A percentile compares a stretch with the other conserved stretches of the same genome.
These are phyloP conservation scores for Saimiri boliviensis DNA, from an alignment of 2,113 vertebrate species.

Conservation along the genomic window DNA sequence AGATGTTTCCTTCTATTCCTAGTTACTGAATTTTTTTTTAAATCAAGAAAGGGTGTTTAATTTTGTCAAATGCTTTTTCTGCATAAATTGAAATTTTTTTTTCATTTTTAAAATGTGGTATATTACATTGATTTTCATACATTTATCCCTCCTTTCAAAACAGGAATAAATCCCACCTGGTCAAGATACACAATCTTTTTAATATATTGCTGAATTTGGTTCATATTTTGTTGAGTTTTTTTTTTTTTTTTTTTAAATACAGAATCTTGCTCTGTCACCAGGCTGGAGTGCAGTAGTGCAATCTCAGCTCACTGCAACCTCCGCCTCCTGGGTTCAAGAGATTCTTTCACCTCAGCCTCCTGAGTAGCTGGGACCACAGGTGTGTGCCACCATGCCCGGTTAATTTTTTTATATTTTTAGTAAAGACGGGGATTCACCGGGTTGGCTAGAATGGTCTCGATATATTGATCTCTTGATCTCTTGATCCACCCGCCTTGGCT, in stretches of 20 bases:
- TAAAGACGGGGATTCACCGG: too few relatives aligned
- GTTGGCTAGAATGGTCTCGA: too few relatives aligned
- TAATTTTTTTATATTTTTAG: too few relatives aligned
- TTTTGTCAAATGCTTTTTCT: neutral
- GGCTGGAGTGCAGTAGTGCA: too few relatives aligned
- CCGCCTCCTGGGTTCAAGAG: too few relatives aligned
- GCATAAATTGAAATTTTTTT: neutral
- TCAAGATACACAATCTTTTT: neutral
- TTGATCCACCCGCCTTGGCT: rapidly evolving
- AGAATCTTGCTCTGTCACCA: too few relatives aligned
- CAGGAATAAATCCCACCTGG: neutral
- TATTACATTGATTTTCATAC: neutral
- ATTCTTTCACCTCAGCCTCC: too few relatives aligned
- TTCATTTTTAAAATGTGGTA: neutral
- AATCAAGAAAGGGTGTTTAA: neutral
- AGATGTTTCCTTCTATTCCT: neutral
- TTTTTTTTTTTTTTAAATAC: neutral
- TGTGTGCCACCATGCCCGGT: too few relatives aligned
- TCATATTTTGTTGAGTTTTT: neutral
- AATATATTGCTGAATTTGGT: neutral
- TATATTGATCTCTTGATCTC: too few relatives aligned
- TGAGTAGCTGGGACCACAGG: too few relatives aligned
- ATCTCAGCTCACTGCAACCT: too few relatives aligned
- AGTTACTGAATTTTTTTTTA: neutral
- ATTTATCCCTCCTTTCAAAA: too few relatives aligned